A percentile compares a stretch with the other conserved stretches of the same genome.
phyloP scores from a whole-genome alignment of 2,113 vertebrate species.

The Athene cunicularia region DNA sequence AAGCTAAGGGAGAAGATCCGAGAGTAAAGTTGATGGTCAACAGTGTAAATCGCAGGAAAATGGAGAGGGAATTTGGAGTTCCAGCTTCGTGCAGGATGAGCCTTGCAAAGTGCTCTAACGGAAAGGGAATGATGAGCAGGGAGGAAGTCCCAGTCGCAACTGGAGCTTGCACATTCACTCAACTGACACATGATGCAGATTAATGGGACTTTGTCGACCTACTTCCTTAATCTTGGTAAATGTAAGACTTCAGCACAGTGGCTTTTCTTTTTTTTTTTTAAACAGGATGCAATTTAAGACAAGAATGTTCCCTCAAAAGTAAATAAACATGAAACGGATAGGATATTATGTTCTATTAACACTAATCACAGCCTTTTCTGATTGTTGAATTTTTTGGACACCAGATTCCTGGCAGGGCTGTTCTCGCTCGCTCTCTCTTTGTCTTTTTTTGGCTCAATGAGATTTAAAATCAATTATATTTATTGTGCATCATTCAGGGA shows the following conservation, averaged over 20 bases:
- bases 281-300: constrained; percentile 47
- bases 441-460: neutral
- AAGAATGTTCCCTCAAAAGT: constrained; percentile 57
- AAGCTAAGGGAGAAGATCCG: neutral
- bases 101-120: neutral
- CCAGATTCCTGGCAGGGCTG: neutral
- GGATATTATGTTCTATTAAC: constrained; percentile 55
- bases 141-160: neutral
- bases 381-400: neutral
- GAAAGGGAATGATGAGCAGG: neutral
- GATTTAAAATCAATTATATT: neutral
- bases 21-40: neutral
- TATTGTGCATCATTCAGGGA: neutral
- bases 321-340: constrained; percentile 47
- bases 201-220: neutral
- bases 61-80: neutral
- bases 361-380: neutral
- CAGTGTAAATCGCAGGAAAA: neutral
- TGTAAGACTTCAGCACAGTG: neutral
- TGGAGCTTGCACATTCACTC: neutral
- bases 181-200: neutral
- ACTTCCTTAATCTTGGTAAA: neutral
- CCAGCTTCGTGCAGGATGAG: neutral
- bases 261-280: neutral
- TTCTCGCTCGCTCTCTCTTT: neutral